Evolutionary conservation across 2,888 invertebrate genomes (phyloP).

Genomic region (Lepeophtheirus nordmannii): DNA sequence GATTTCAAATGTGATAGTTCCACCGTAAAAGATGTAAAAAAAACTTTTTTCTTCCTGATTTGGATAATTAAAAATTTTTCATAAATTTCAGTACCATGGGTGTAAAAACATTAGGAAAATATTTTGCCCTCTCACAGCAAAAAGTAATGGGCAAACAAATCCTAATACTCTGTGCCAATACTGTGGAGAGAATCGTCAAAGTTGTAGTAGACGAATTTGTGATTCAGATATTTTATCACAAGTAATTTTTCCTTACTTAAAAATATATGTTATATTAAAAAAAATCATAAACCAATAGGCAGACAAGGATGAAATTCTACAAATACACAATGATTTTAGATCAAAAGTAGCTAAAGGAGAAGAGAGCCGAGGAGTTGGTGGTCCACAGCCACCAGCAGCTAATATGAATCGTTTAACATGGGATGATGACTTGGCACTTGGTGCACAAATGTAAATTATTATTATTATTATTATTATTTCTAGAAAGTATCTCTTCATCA

Average conservation of each 20-base stretch:
- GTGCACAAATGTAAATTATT: conserved; percentile 8
- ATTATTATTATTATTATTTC: too few relatives aligned
- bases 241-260: not conserved
- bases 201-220: not conserved
- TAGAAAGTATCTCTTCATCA: too few relatives aligned
- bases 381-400: not conserved
- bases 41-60: too few relatives aligned
- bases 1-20: too few relatives aligned
- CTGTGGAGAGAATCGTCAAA: not conserved
- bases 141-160: not conserved
- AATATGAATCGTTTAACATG: conserved; percentile 7
- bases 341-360: conserved; percentile 7
- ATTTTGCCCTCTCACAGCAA: conserved; percentile 1
- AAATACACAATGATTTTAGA: conserved; percentile 7
- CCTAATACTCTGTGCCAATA: not conserved
- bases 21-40: too few relatives aligned
- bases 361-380: not conserved
- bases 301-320: not conserved
- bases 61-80: too few relatives aligned
- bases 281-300: not conserved
- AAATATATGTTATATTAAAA: too few relatives aligned
- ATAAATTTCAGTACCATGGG: not conserved
- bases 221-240: not conserved
- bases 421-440: not conserved
- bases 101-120: not conserved